Conservation (phyloP, 1,140 invertebrate genomes). For the Drosophila asahinai region DNA sequence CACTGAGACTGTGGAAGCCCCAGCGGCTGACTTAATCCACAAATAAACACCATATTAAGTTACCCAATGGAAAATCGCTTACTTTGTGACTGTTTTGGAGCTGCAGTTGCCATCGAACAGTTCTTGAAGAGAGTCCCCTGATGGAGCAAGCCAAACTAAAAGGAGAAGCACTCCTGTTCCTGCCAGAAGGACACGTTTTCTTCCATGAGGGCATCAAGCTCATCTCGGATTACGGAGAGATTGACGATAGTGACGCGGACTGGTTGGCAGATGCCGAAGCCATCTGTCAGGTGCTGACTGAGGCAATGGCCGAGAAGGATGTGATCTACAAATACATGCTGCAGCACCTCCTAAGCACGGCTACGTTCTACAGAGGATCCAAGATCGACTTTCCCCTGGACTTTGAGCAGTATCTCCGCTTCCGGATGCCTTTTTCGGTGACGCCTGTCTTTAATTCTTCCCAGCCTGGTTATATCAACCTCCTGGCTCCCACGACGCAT, state of each 20-base stretch:
- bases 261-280: slow-evolving; percentile 55
- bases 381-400: slow-evolving; percentile 57
- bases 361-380: slow-evolving; percentile 59
- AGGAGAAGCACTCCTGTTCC: background rate
- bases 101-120: slow-evolving; percentile 6
- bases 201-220: slow-evolving; percentile 61
- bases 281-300: slow-evolving; percentile 38
- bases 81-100: background rate
- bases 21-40: background rate
- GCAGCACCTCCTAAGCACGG: slow-evolving; percentile 44
- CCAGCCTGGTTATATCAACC: slow-evolving; percentile 58
- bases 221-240: slow-evolving; percentile 51
- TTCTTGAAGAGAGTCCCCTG: background rate
- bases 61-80: slow-evolving; percentile 1
- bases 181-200: slow-evolving; percentile 41
- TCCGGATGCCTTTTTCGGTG: slow-evolving; percentile 52
- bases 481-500: slow-evolving; percentile 39
- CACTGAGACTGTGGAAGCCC: too few species aligned
- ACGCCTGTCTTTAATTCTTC: slow-evolving; percentile 55
- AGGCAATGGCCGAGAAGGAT: slow-evolving; percentile 60
- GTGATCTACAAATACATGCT: slow-evolving; percentile 51
- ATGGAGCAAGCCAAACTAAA: slow-evolving; percentile 25
- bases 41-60: slow-evolving; percentile 23
- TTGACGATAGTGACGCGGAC: slow-evolving; percentile 40
- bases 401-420: slow-evolving; percentile 63